These are phyloP conservation scores for Triplophysa tibetana DNA, from an alignment of 2,113 vertebrate species.

Conservation along the genomic window DNA sequence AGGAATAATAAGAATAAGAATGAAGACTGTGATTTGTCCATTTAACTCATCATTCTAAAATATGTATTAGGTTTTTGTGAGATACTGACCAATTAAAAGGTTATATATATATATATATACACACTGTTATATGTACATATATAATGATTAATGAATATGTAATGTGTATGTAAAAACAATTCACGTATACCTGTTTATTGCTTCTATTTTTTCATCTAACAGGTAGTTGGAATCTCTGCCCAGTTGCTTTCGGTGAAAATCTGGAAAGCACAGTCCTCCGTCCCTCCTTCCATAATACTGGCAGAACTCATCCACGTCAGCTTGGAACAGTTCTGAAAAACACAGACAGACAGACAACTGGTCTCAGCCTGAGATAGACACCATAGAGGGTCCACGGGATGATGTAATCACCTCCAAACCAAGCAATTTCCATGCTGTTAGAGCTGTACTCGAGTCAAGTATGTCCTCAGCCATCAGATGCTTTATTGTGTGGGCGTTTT, in stretches of 20 bases:
- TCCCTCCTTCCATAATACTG: constrained; percentile 92
- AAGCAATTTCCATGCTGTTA: constrained; percentile 43
- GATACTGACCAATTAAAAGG: too few species aligned
- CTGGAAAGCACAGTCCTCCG: constrained; percentile 91
- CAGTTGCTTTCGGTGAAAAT: constrained; percentile 93
- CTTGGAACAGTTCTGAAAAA: constrained; percentile 92
- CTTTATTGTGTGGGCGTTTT: constrained; percentile 33
- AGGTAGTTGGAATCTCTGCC: constrained; percentile 94
- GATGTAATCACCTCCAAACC: constrained; percentile 49
- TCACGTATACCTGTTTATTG: constrained; percentile 87
- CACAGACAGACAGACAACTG: constrained; percentile 70
- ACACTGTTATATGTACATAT: too few species aligned
- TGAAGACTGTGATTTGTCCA: too few species aligned
- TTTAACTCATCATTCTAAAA: too few species aligned
- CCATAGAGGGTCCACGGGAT: constrained; percentile 44
- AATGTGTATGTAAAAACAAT: neutral
- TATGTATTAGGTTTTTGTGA: too few species aligned
- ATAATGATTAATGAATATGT: too few species aligned
- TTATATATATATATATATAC: too few species aligned
- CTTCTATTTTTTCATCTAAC: constrained; percentile 92
- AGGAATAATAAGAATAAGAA: too few species aligned
- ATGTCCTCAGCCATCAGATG: constrained; percentile 39
- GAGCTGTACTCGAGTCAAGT: constrained; percentile 50
- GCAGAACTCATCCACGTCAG: constrained; percentile 96
- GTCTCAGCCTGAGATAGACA: constrained; percentile 58